Percentiles rank a stretch among this genome's conserved stretches.
phyloP scores from a whole-genome alignment of 2,797 vertebrate genomes.

The Schizopygopsis pylzovi region DNA sequence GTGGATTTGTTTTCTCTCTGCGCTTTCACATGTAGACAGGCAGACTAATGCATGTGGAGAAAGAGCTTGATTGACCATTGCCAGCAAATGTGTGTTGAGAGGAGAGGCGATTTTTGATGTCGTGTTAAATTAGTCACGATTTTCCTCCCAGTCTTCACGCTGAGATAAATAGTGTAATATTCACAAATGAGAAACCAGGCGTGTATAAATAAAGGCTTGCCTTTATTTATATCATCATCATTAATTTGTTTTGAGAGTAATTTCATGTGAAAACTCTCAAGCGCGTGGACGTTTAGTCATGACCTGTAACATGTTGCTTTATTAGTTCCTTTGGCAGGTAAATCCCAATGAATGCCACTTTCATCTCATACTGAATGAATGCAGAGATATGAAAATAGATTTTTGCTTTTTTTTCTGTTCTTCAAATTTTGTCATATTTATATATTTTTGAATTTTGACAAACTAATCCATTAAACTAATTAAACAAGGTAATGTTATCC shows the following conservation, averaged over 20 bases:
- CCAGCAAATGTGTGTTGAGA: slow-evolving; percentile 45
- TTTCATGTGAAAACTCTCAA: slow-evolving; percentile 21
- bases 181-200: slow-evolving; percentile 27
- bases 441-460: background rate
- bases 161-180: slow-evolving; percentile 34
- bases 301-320: background rate
- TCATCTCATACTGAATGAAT: background rate
- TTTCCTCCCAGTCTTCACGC: slow-evolving; percentile 39
- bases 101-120: slow-evolving; percentile 50
- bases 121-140: slow-evolving; percentile 51
- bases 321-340: background rate
- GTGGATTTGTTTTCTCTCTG: slow-evolving; percentile 42
- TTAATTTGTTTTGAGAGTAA: slow-evolving; percentile 29
- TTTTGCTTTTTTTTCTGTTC: no score
- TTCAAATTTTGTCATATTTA: background rate
- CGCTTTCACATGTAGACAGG: slow-evolving; percentile 42
- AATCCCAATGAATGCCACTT: slow-evolving; percentile 19
- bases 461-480: background rate
- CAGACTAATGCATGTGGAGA: slow-evolving; percentile 49
- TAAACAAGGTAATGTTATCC: background rate
- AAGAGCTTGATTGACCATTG: slow-evolving; percentile 54
- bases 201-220: slow-evolving; percentile 32
- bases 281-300: background rate
- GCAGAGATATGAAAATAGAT: background rate
- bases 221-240: slow-evolving; percentile 24